These are phyloP conservation scores for Polypterus senegalus DNA, from an alignment of 2,113 vertebrate genomes.

Conservation along the genomic window DNA sequence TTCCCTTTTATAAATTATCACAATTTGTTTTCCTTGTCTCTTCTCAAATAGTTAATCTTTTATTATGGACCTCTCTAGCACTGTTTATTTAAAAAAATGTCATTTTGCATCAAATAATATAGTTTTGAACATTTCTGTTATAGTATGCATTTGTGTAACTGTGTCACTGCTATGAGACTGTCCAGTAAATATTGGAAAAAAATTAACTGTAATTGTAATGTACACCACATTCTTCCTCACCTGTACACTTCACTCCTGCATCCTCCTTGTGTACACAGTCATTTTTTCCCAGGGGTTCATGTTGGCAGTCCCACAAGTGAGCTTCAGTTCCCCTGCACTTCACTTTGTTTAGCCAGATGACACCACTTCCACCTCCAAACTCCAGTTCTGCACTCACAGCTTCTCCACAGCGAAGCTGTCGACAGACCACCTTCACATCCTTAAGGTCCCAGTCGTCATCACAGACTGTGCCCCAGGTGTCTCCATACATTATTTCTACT, in stretches of 20 bases:
- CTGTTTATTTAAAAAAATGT: too few relatives aligned
- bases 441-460: slow-evolving; percentile 4
- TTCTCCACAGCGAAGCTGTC: slow-evolving; percentile 1
- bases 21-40: too few relatives aligned
- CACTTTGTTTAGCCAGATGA: slow-evolving; percentile 8
- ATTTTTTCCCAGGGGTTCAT: not conserved
- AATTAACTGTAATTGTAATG: too few relatives aligned
- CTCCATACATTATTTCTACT: not conserved
- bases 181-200: too few relatives aligned
- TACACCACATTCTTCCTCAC: not conserved
- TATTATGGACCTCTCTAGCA: too few relatives aligned
- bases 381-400: not conserved
- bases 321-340: slow-evolving; percentile 5
- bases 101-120: too few relatives aligned
- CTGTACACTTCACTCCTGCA: not conserved
- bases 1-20: too few relatives aligned
- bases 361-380: not conserved
- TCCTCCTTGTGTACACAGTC: slow-evolving; percentile 4
- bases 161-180: too few relatives aligned
- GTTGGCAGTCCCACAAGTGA: slow-evolving; percentile 10
- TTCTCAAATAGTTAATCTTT: too few relatives aligned
- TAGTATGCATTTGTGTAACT: too few relatives aligned
- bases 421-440: slow-evolving; percentile 1
- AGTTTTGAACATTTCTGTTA: too few relatives aligned
- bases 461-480: slow-evolving; percentile 1